Percentiles rank a stretch among this genome's conserved stretches.
Conservation (phyloP, 2,113 vertebrate species). For the Sander vitreus region DNA sequence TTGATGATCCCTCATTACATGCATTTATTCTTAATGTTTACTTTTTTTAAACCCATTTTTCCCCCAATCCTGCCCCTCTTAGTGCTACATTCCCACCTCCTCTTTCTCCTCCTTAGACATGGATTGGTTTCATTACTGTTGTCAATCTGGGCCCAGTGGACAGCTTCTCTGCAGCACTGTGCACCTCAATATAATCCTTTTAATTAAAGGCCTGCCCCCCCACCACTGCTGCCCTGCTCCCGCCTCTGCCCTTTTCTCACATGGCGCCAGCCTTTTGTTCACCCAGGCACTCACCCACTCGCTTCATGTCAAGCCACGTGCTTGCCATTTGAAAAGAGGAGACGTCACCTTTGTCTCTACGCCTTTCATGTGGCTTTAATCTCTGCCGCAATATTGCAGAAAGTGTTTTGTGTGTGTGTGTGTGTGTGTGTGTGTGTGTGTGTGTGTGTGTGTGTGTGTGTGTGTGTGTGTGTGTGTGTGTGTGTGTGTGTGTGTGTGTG, state of each 20-base stretch:
- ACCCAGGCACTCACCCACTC: constrained; percentile 82
- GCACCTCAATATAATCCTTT: constrained; percentile 87
- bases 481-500: constrained; percentile 29
- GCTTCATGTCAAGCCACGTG: constrained; percentile 83
- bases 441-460: constrained; percentile 24
- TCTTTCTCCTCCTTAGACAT: constrained; percentile 62
- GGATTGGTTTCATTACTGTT: constrained; percentile 87
- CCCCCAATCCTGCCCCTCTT: constrained; percentile 39
- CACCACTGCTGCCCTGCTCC: constrained; percentile 66
- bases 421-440: constrained; percentile 25
- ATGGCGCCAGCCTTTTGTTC: constrained; percentile 82
- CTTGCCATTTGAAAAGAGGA: constrained; percentile 85
- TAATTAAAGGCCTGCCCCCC: constrained; percentile 85
- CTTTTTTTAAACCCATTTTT: constrained; percentile 49
- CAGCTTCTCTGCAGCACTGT: constrained; percentile 82
- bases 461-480: constrained; percentile 26
- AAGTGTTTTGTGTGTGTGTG: constrained; percentile 52
- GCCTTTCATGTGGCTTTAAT: constrained; percentile 85
- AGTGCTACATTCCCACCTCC: constrained; percentile 40
- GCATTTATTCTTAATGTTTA: constrained; percentile 66
- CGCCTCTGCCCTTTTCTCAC: constrained; percentile 78
- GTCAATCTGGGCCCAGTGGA: constrained; percentile 83
- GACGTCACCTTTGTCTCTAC: constrained; percentile 85
- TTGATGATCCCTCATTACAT: constrained; percentile 60
- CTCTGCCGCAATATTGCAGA: constrained; percentile 81